Evolutionary conservation across 2,797 vertebrate species (phyloP).

Genomic region (Enoplosus armatus): DNA sequence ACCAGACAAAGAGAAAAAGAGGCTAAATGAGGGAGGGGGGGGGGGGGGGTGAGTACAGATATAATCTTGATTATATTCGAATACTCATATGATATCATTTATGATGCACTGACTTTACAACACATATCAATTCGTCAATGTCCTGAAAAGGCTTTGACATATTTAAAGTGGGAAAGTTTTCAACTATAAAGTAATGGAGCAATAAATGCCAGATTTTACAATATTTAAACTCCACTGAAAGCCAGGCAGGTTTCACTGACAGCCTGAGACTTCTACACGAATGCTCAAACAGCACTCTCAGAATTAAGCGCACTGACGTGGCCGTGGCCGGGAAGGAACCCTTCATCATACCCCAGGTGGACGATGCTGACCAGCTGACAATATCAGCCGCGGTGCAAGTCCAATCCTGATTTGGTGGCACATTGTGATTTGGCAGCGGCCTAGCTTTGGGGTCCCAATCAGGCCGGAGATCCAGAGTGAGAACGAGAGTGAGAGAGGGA

Average conservation of each 20-base stretch:
- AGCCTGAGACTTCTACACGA: neutral
- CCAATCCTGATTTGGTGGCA: constrained; percentile 18
- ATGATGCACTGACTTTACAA: no score
- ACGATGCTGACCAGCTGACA: neutral
- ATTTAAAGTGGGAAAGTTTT: neutral
- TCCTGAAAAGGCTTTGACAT: neutral
- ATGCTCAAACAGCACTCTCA: neutral
- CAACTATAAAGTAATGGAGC: neutral
- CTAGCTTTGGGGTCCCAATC: constrained; percentile 22
- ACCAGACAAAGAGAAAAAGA: constrained; percentile 53
- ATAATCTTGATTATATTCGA: no score
- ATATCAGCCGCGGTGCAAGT: neutral
- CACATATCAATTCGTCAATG: neutral
- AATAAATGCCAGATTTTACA: constrained; percentile 11
- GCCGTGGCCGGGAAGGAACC: neutral
- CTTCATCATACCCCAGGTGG: neutral
- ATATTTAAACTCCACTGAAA: neutral
- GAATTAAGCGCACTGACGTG: neutral
- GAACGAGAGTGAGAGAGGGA: constrained; percentile 24
- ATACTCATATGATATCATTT: no score
- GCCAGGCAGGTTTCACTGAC: neutral
- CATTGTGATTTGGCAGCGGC: constrained; percentile 12
- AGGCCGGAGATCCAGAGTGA: constrained; percentile 33
- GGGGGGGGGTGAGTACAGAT: neutral
- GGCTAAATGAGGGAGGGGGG: constrained; percentile 2